These are phyloP conservation scores for Dunckerocampus dactyliophorus DNA, from an alignment of 2,113 vertebrate genomes.

Conservation along the genomic window DNA sequence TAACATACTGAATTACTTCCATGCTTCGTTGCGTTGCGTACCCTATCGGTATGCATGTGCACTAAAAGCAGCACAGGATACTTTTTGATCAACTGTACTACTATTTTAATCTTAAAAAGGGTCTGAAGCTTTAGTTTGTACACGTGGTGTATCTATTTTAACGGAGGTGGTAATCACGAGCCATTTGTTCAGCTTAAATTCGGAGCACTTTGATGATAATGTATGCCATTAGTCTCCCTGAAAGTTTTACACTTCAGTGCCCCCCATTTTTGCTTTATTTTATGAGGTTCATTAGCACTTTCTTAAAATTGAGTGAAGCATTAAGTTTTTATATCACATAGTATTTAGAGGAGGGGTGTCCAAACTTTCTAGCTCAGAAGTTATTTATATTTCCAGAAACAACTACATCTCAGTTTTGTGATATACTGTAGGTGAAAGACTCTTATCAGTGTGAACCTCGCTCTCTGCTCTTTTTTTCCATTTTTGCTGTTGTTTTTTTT, in stretches of 20 bases:
- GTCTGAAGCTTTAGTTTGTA: slow-evolving; percentile 2
- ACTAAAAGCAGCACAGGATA: background rate
- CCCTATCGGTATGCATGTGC: background rate
- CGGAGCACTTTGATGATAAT: slow-evolving; percentile 20
- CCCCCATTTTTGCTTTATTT: background rate
- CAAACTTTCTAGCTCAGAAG: too few species aligned
- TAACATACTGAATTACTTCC: background rate
- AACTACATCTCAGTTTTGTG: too few species aligned
- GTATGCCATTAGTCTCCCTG: slow-evolving; percentile 15
- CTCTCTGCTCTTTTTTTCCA: too few species aligned
- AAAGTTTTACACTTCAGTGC: slow-evolving; percentile 10
- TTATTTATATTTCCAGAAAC: too few species aligned
- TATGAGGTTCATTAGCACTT: slow-evolving; percentile 4
- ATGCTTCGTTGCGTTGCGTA: background rate
- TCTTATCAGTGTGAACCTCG: too few species aligned
- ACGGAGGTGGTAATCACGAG: slow-evolving; percentile 23
- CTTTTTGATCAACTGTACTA: background rate
- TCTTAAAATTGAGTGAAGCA: background rate
- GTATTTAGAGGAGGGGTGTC: too few species aligned
- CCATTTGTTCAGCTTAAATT: slow-evolving; percentile 18
- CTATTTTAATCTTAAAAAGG: background rate
- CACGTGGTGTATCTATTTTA: background rate
- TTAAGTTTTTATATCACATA: background rate
- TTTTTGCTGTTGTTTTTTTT: too few species aligned
- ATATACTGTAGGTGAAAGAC: too few species aligned